Evolutionary conservation across 2,888 invertebrate species (phyloP).

Genomic region (Cantharis flavilabris): DNA sequence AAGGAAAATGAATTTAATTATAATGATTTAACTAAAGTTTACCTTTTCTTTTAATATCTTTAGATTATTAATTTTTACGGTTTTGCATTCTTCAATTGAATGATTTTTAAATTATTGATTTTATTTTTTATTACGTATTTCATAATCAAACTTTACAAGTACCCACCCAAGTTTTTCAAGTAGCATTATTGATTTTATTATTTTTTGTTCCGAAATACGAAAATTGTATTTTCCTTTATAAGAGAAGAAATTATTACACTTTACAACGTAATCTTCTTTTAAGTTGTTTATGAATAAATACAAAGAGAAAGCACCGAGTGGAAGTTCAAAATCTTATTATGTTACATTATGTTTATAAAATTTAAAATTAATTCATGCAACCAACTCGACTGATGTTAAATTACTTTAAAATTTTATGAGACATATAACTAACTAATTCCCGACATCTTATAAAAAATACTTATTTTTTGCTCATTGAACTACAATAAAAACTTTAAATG

Average conservation of each 20-base stretch:
- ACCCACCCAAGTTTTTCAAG: background rate
- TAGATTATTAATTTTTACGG: no score
- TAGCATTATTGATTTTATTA: background rate
- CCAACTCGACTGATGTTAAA: background rate
- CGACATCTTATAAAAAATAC: background rate
- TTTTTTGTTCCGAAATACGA: background rate
- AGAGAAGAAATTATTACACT: background rate
- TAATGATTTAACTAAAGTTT: no score
- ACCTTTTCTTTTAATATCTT: no score
- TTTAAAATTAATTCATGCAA: background rate
- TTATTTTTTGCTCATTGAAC: background rate
- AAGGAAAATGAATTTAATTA: no score
- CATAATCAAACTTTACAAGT: no score
- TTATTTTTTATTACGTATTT: no score
- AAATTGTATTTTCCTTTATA: background rate
- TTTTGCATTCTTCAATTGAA: no score
- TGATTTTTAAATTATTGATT: no score
- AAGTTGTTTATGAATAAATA: background rate
- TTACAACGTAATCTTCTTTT: background rate
- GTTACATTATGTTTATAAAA: background rate
- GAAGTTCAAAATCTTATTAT: background rate
- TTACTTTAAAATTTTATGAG: background rate
- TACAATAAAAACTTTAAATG: slow-evolving; percentile 6
- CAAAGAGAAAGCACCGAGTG: background rate
- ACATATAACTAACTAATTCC: background rate